These are phyloP conservation scores for Bufo bufo DNA, from an alignment of 2,113 vertebrate species.

Conservation along the genomic window DNA sequence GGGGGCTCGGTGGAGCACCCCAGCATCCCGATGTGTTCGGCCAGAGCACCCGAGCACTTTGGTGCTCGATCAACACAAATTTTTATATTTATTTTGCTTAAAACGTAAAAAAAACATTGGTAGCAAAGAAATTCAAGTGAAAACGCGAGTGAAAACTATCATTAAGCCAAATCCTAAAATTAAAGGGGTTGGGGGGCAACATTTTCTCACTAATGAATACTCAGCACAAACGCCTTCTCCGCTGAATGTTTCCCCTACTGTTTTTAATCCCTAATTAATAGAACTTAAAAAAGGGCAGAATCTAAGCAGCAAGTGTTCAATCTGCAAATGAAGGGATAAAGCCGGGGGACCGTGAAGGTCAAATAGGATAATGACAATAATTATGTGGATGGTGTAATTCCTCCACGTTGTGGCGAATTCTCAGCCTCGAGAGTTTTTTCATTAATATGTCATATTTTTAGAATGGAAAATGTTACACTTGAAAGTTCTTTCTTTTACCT, in stretches of 20 bases:
- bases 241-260: slow-evolving; percentile 9
- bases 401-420: background rate
- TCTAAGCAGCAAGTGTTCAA: background rate
- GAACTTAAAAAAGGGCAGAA: background rate
- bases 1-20: too few relatives aligned
- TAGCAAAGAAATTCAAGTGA: slow-evolving; percentile 1
- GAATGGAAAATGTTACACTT: slow-evolving; percentile 8
- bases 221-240: background rate
- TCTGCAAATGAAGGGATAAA: slow-evolving; percentile 36
- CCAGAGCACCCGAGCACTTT: too few relatives aligned
- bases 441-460: background rate
- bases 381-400: slow-evolving; percentile 14
- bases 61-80: background rate
- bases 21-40: too few relatives aligned
- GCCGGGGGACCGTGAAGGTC: background rate
- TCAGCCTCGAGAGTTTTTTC: background rate
- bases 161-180: slow-evolving; percentile 43
- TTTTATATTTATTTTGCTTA: slow-evolving; percentile 12
- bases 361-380: slow-evolving; percentile 46
- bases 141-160: slow-evolving; percentile 33
- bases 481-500: background rate
- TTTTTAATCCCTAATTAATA: slow-evolving; percentile 39
- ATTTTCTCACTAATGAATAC: slow-evolving; percentile 27
- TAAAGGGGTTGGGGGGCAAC: background rate
- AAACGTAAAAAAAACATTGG: background rate